Percentiles rank a stretch among this genome's conserved stretches.
phyloP scores from a whole-genome alignment of 2,113 vertebrate species.

The Promerops cafer region DNA sequence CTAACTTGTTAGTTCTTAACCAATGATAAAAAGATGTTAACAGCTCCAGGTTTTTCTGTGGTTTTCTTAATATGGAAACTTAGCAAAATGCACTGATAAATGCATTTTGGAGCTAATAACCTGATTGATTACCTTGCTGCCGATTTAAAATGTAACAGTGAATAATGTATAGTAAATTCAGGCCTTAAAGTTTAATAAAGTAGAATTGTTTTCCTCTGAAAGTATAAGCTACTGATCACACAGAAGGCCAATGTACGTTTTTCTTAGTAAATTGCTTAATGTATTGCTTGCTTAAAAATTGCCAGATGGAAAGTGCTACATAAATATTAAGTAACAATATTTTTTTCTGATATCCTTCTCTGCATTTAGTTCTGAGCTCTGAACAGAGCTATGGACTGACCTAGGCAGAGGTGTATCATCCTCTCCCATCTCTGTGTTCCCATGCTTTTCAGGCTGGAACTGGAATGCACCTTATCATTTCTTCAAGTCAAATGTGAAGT shows the following conservation, averaged over 20 bases:
- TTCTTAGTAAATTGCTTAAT: background rate
- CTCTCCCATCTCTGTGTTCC: background rate
- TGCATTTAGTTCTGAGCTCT: background rate
- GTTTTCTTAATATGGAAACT: constrained; percentile 38
- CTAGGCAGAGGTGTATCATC: background rate
- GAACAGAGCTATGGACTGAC: background rate
- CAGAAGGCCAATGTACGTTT: background rate
- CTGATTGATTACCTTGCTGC: constrained; percentile 33
- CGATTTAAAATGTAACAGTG: constrained; percentile 48
- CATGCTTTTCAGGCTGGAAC: background rate
- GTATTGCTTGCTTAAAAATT: background rate
- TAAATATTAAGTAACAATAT: background rate
- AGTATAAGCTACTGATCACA: background rate
- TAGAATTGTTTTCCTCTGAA: constrained; percentile 27
- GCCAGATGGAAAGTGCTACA: background rate
- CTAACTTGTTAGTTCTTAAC: constrained; percentile 35
- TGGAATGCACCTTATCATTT: background rate
- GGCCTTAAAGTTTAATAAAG: constrained; percentile 70
- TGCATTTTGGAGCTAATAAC: constrained; percentile 28
- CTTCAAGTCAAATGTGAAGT: background rate
- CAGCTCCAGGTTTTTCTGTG: background rate
- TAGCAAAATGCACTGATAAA: constrained; percentile 32
- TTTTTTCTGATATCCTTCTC: background rate
- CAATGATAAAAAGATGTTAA: background rate
- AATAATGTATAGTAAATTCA: constrained; percentile 52